A percentile compares a stretch with the other conserved stretches of the same genome.
Evolutionary conservation across 2,888 invertebrate genomes (phyloP).

Genomic region (Orchestes rusci): DNA sequence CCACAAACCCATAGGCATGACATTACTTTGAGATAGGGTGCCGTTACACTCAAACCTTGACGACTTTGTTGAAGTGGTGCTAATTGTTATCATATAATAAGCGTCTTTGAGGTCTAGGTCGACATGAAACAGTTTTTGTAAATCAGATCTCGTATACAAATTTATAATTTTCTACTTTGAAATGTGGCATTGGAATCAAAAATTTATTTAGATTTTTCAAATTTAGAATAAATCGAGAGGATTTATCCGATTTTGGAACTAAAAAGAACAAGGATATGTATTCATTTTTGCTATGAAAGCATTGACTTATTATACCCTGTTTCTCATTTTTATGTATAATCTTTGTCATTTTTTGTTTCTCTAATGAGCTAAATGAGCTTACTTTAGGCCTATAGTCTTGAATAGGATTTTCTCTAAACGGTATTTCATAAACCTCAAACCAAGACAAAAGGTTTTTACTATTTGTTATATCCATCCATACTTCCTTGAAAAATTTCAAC

Average conservation of each 20-base stretch:
- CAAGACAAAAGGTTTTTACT: not conserved
- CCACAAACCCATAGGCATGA: not conserved
- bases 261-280: not conserved
- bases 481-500: not conserved
- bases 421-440: not conserved
- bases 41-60: not conserved
- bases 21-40: not conserved
- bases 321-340: not conserved
- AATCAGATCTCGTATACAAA: not conserved
- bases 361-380: not conserved
- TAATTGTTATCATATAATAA: not conserved
- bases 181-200: not conserved
- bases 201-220: not conserved
- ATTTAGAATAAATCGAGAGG: not conserved
- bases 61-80: not conserved
- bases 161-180: not conserved
- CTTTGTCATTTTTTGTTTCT: too few species aligned
- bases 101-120: not conserved
- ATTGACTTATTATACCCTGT: not conserved
- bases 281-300: not conserved
- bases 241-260: not conserved
- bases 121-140: not conserved
- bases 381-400: not conserved
- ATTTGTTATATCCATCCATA: not conserved
- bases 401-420: not conserved